Percentiles rank a stretch among this genome's conserved stretches.
These are phyloP conservation scores for Paelopatides confundens DNA, from an alignment of 53 echinoderm and acorn worm species.

Conservation along the genomic window DNA sequence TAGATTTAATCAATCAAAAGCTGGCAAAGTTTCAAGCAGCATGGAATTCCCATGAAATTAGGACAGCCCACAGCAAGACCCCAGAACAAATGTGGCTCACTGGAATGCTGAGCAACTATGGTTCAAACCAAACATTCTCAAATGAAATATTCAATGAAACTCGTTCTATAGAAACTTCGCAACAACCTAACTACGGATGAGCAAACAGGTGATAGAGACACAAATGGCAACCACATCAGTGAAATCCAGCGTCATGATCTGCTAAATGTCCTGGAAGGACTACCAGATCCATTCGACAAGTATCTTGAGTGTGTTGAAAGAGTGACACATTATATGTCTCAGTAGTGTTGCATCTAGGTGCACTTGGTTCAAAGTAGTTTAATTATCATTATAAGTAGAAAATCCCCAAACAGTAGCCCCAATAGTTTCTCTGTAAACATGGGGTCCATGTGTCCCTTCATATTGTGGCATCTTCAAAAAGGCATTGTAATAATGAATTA, in stretches of 20 bases:
- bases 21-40: background rate
- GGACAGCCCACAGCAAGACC: constrained; percentile 7
- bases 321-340: background rate
- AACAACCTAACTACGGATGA: background rate
- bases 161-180: background rate
- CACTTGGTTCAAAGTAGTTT: too few species aligned
- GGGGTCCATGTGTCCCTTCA: too few species aligned
- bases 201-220: background rate
- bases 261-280: background rate
- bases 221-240: background rate
- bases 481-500: too few species aligned
- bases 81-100: constrained; percentile 15
- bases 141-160: constrained; percentile 4
- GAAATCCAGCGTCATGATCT: background rate
- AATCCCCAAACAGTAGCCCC: too few species aligned
- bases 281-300: background rate
- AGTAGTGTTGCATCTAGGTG: background rate
- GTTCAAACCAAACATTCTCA: constrained; percentile 21
- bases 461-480: too few species aligned
- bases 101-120: background rate
- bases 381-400: too few species aligned
- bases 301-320: background rate
- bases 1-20: background rate
- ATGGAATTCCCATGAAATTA: background rate
- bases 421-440: too few species aligned